Conservation (phyloP, 2,797 vertebrate species). For the Brachymystax lenok region DNA sequence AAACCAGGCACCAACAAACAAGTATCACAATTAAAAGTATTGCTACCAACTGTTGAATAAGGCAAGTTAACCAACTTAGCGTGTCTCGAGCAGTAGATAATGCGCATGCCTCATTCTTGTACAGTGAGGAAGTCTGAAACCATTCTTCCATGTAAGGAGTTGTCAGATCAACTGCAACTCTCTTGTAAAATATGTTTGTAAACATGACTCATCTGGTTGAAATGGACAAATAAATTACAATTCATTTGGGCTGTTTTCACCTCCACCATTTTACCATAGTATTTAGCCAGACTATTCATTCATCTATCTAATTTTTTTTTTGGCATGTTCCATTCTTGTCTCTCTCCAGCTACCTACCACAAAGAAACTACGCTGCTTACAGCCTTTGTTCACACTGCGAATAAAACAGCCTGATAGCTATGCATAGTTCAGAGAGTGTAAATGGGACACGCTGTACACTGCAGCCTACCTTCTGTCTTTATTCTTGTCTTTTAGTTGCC, state of each 20-base stretch:
- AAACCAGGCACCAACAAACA: neutral
- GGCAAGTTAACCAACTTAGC: neutral
- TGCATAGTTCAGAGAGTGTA: neutral
- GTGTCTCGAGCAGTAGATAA: neutral
- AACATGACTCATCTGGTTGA: neutral
- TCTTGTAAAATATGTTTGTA: neutral
- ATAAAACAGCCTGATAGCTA: neutral
- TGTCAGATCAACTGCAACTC: slow-evolving; percentile 9
- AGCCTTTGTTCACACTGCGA: neutral
- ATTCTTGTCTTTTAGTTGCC: neutral
- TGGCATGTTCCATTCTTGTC: neutral
- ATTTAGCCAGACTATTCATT: neutral
- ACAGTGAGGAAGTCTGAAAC: slow-evolving; percentile 33
- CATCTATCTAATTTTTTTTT: neutral
- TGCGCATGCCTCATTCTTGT: slow-evolving; percentile 12
- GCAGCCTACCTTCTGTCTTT: neutral
- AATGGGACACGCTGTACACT: neutral
- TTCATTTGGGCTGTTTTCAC: neutral
- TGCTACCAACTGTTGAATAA: neutral
- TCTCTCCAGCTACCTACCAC: neutral
- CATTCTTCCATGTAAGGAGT: slow-evolving; percentile 41
- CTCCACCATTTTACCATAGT: neutral
- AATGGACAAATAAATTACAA: neutral
- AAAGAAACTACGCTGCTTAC: neutral
- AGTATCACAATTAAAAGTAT: neutral